Percentiles rank a stretch among this genome's conserved stretches.
Evolutionary conservation across 2,888 invertebrate species (phyloP).

Genomic region (Thymelicus acteon): DNA sequence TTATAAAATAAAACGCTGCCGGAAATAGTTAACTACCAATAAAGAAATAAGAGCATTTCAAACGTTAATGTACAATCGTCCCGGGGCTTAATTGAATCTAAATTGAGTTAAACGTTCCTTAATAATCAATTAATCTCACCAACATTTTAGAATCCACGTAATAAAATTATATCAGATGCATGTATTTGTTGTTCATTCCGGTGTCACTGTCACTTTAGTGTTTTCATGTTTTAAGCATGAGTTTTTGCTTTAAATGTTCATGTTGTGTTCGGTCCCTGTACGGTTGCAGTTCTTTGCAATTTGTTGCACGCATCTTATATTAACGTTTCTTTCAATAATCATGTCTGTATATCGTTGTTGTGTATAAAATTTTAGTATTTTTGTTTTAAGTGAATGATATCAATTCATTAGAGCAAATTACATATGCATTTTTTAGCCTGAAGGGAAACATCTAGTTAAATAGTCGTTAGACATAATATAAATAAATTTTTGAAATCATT

Average conservation of each 20-base stretch:
- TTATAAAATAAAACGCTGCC: not conserved
- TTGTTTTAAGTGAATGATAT: not conserved
- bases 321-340: no score
- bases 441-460: no score
- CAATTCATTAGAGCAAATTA: not conserved
- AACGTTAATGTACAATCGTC: no score
- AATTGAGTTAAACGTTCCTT: not conserved
- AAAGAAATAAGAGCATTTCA: no score
- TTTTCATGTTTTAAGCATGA: constrained; percentile 16
- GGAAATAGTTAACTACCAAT: not conserved
- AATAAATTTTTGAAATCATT: no score
- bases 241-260: constrained; percentile 22
- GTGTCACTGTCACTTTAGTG: constrained; percentile 2
- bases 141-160: not conserved
- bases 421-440: no score
- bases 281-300: not conserved
- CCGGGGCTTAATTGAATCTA: not conserved
- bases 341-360: no score
- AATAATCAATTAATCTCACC: not conserved
- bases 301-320: not conserved
- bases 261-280: not conserved
- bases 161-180: not conserved
- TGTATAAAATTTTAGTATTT: not conserved
- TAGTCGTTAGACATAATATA: no score
- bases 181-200: constrained; percentile 1